phyloP scores from a whole-genome alignment of 2,888 invertebrate genomes.

The Troides oblongomaculatus region DNA sequence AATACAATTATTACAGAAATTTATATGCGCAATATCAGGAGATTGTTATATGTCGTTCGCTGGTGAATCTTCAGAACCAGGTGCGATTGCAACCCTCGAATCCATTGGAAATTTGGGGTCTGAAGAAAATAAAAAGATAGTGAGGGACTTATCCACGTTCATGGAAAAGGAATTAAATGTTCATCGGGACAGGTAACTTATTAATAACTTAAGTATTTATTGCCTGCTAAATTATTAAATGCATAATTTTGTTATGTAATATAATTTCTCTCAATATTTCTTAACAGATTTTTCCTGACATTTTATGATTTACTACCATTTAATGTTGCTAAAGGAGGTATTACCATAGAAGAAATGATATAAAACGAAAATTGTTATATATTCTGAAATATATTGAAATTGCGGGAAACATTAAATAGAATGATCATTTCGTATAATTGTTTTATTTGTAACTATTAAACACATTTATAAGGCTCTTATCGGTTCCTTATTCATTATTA shows the following conservation, averaged over 20 bases:
- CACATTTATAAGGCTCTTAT: too few relatives aligned
- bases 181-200: constrained; percentile 41
- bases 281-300: constrained; percentile 59
- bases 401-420: too few relatives aligned
- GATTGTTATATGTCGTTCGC: constrained; percentile 36
- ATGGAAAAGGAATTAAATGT: constrained; percentile 56
- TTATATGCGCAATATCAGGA: constrained; percentile 34
- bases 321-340: constrained; percentile 45
- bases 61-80: constrained; percentile 34
- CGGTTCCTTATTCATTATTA: too few relatives aligned
- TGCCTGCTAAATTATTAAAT: not conserved
- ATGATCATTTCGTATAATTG: too few relatives aligned
- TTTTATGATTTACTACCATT: constrained; percentile 52
- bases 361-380: constrained; percentile 3
- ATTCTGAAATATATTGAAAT: not conserved
- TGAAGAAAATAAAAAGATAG: constrained; percentile 41
- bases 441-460: too few relatives aligned
- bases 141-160: constrained; percentile 48
- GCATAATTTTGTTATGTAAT: not conserved
- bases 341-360: constrained; percentile 34
- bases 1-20: constrained; percentile 32
- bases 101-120: constrained; percentile 40
- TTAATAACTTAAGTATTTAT: not conserved
- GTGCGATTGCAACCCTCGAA: constrained; percentile 36
- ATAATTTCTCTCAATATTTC: constrained; percentile 11